These are phyloP conservation scores for Chionodraco myersi DNA, from an alignment of 2,113 vertebrate species.

Conservation along the genomic window DNA sequence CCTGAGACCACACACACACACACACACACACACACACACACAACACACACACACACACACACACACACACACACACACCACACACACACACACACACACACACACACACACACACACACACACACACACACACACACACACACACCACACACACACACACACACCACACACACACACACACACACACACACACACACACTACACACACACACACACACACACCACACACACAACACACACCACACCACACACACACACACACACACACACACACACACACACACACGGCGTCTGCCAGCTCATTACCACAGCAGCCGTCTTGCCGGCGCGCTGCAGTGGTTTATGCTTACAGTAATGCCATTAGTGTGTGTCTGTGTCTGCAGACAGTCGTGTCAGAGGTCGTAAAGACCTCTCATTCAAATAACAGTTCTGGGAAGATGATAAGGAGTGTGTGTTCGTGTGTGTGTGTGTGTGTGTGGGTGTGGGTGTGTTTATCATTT, in stretches of 20 bases:
- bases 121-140: conserved; percentile 7
- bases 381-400: conserved; percentile 63
- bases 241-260: conserved; percentile 52
- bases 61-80: too few species aligned
- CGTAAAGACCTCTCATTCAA: conserved; percentile 70
- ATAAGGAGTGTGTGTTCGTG: conserved; percentile 19
- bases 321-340: conserved; percentile 66
- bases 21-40: too few species aligned
- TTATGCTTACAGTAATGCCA: conserved; percentile 80
- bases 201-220: conserved; percentile 29
- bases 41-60: too few species aligned
- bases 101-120: not conserved
- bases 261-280: conserved; percentile 46
- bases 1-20: conserved; percentile 14
- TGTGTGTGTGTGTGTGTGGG: not conserved
- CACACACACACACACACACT: conserved; percentile 39
- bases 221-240: conserved; percentile 55
- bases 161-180: conserved; percentile 50
- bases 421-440: conserved; percentile 71
- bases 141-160: conserved; percentile 15
- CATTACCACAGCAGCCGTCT: conserved; percentile 78
- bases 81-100: too few species aligned
- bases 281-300: conserved; percentile 70
- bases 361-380: conserved; percentile 61
- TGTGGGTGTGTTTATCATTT: not conserved